Base-by-base conservation (phyloP, 2,888 invertebrate species). In the Ariolimax columbianus region DNA sequence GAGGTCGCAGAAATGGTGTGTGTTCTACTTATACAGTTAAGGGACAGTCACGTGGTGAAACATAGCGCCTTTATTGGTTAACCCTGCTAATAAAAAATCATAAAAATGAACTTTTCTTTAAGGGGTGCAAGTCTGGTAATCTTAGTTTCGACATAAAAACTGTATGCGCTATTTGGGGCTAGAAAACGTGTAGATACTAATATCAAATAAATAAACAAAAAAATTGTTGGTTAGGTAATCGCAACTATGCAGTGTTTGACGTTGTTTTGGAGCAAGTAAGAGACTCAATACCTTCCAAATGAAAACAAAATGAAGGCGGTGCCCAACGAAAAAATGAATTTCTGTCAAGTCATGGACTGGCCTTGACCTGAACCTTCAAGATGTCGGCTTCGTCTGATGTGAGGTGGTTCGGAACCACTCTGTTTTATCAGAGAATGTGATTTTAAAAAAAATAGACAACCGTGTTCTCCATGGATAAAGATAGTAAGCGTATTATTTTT, bases 311-410 rank as follows among this genome's bases (percentile, higher is more conserved):
- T 72, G 17, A 47, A 55, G 30, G 75, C 77, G 81, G 85, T 84
- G 86, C 85, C 90, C 91, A 91, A 92, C 91, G 91, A 92, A 91
- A 55, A 55, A 55, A 55, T 19, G 55, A 55, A 30, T 75, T 75
- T 75, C 40, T 75, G 75, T 40, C 47, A 36, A n/a, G 43, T 75
- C 75, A 75, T 47, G 19, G 3, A 4, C 43, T 75, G 43, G 17
- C 75, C 43, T 47, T 26, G 47, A 47, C 9, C 75, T 43, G 43
- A 30, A 75, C 3, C 55, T 55, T 11, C 55, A 55, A 55, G 70
- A 11, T 23, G 7, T 70, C 2, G 19, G n/a, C n/a, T n/a, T n/a
- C n/a, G n/a, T n/a, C n/a, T n/a, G n/a, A n/a, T n/a, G n/a, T n/a
- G n/a, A n/a, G n/a, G n/a, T n/a, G n/a, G n/a, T n/a, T n/a, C n/a